Evolutionary conservation across 2,888 invertebrate species (phyloP), one percentile per base, ranked within the genome.

Genomic region (Anagyrus pseudococci): DNA sequence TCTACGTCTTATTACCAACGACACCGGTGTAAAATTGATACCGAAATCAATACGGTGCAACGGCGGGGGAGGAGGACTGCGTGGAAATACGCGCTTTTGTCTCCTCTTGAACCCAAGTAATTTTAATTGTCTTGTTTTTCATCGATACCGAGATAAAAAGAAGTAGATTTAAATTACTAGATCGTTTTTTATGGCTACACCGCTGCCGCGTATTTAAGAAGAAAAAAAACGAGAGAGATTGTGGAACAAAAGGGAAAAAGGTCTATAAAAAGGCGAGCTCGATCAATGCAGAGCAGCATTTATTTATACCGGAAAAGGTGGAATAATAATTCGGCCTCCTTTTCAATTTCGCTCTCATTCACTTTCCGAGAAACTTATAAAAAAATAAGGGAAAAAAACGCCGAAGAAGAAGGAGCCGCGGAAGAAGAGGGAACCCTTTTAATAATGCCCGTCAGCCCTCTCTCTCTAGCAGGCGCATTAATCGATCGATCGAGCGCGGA

Each of bases 401-500:
- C 4, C 17, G 19, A 25, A 29, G 29, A 1, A 47, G 22, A 20
- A 20, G 46, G 23, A 17, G 37, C 26, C n/a, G 25, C 22, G 48
- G 37, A 26, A 29, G 22, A 25, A 46, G 41, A 59, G 61, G 26
- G 44, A 68, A 70, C 70, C 69, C 69, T 59, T 72, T 71, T 58
- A 23, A 59, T 53, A 58, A 40, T 57, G 13, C 57, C 4, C 29
- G 50, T 29, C 33, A 20, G 17, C 43, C 17, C 49, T 15, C 33
- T 13, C 20, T 23, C 43, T n/a, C 43, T 8, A 8, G 44, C 52
- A 33, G 33, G 55, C 37, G 67, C 59, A 67, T 66, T 70, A 66
- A 67, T 69, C 64, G 67, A 66, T 60, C 68, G 67, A 67, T 59
- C 68, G 66, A 68, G 33, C 61, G 46, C 58, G 64, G 50, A 56